These are phyloP conservation scores for Thomomys bottae DNA, from an alignment of 2,113 vertebrate species.

Conservation along the genomic window DNA sequence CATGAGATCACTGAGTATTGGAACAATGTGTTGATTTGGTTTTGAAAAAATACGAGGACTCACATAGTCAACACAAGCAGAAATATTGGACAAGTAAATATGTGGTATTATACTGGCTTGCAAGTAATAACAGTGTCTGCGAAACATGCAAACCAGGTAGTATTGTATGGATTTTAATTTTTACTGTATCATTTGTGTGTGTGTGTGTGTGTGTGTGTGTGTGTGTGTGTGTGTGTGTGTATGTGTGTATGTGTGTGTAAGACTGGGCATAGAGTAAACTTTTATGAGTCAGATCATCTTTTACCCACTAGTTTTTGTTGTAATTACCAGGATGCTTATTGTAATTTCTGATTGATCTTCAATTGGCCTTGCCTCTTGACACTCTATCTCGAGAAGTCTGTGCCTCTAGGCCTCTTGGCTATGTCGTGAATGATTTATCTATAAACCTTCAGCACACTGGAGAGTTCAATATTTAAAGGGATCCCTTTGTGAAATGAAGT, in stretches of 20 bases:
- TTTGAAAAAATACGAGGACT: constrained; percentile 49
- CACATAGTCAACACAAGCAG: constrained; percentile 47
- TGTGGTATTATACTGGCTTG: background rate
- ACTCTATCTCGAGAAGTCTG: constrained; percentile 54
- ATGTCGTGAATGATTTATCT: constrained; percentile 59
- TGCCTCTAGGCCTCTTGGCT: constrained; percentile 22
- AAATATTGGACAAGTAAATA: constrained; percentile 41
- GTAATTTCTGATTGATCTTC: constrained; percentile 76
- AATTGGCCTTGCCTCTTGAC: constrained; percentile 36
- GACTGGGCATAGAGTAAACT: constrained; percentile 33
- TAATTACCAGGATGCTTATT: constrained; percentile 71
- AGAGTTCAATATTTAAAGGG: constrained; percentile 28
- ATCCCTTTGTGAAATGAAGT: background rate
- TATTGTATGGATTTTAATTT: constrained; percentile 37
- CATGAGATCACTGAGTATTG: constrained; percentile 44
- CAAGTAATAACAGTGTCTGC: constrained; percentile 28
- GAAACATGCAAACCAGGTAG: constrained; percentile 53
- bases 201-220: background rate
- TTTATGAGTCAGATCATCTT: constrained; percentile 60
- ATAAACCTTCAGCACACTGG: background rate
- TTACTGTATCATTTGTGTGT: background rate
- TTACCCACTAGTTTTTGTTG: constrained; percentile 64
- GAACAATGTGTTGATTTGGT: constrained; percentile 60
- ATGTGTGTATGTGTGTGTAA: background rate
- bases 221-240: background rate